phyloP scores from a whole-genome alignment of 2,888 invertebrate genomes.

The Odontocerum albicorne region DNA sequence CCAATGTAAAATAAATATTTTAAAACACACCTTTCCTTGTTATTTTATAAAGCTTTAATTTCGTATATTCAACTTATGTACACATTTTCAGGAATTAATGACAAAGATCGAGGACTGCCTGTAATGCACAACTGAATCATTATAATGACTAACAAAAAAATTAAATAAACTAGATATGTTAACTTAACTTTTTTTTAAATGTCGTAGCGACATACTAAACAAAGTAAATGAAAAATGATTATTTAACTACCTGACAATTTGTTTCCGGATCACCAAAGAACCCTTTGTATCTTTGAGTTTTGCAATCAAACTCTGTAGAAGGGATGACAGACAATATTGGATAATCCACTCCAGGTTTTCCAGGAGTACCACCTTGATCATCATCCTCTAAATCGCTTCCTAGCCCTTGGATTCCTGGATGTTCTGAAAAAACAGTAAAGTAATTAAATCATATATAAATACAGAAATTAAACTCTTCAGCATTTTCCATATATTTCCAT shows the following conservation, averaged over 20 bases:
- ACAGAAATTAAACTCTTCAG: too few species aligned
- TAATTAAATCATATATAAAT: too few species aligned
- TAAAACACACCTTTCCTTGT: too few species aligned
- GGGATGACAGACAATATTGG: slow-evolving; percentile 77
- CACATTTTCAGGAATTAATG: too few species aligned
- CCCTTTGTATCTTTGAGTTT: slow-evolving; percentile 84
- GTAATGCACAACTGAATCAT: too few species aligned
- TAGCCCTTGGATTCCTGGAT: slow-evolving; percentile 36
- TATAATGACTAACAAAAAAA: too few species aligned
- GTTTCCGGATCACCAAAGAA: slow-evolving; percentile 89
- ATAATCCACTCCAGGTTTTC: slow-evolving; percentile 76
- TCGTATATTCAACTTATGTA: too few species aligned
- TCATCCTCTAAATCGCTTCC: slow-evolving; percentile 22
- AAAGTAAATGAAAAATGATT: slow-evolving; percentile 6
- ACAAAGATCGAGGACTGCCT: too few species aligned
- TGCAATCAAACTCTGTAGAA: slow-evolving; percentile 76
- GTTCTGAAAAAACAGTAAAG: slow-evolving; percentile 27
- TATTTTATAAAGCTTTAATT: too few species aligned
- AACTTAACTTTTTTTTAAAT: slow-evolving; percentile 6
- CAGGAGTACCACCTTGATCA: slow-evolving; percentile 61
- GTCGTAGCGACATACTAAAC: slow-evolving; percentile 21
- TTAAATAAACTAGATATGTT: slow-evolving; percentile 9
- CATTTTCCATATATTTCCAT: too few species aligned
- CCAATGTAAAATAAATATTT: too few species aligned
- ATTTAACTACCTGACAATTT: slow-evolving; percentile 71